Evolutionary conservation across 2,888 invertebrate species (phyloP).

Genomic region (Polydrusus pterygomalis): DNA sequence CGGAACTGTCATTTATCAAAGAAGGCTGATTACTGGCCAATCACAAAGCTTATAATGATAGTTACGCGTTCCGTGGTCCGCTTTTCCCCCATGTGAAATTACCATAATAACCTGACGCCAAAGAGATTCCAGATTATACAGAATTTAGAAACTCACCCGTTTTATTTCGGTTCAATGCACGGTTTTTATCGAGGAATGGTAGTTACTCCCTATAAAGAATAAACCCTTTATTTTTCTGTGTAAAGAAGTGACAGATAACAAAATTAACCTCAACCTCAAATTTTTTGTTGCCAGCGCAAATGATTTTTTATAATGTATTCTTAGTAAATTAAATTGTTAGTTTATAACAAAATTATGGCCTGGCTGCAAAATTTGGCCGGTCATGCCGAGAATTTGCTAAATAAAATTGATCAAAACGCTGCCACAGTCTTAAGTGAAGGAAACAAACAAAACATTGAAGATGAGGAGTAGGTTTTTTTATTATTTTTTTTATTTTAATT

Average conservation of each 20-base stretch:
- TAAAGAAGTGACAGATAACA: not conserved
- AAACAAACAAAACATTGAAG: slow-evolving; percentile 39
- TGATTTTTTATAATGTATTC: not conserved
- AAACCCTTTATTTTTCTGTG: too few relatives aligned
- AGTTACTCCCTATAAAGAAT: too few relatives aligned
- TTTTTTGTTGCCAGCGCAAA: slow-evolving; percentile 26
- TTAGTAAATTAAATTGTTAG: not conserved
- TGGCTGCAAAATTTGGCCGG: slow-evolving; percentile 83
- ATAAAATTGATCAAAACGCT: slow-evolving; percentile 84
- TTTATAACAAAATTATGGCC: slow-evolving; percentile 73
- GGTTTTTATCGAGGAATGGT: too few relatives aligned
- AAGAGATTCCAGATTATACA: too few relatives aligned
- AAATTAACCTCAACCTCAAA: slow-evolving; percentile 6
- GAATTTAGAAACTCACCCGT: too few relatives aligned
- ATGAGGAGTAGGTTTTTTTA: slow-evolving; percentile 42
- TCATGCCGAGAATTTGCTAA: slow-evolving; percentile 82
- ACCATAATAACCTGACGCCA: too few relatives aligned
- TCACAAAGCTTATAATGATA: too few relatives aligned
- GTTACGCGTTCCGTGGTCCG: too few relatives aligned
- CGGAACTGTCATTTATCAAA: too few relatives aligned
- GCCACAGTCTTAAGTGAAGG: slow-evolving; percentile 76
- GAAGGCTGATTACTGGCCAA: too few relatives aligned
- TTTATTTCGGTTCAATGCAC: too few relatives aligned
- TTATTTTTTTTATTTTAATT: not conserved
- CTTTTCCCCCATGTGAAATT: too few relatives aligned